Evolutionary conservation across 2,888 invertebrate genomes (phyloP).

Genomic region (Seira musarum): DNA sequence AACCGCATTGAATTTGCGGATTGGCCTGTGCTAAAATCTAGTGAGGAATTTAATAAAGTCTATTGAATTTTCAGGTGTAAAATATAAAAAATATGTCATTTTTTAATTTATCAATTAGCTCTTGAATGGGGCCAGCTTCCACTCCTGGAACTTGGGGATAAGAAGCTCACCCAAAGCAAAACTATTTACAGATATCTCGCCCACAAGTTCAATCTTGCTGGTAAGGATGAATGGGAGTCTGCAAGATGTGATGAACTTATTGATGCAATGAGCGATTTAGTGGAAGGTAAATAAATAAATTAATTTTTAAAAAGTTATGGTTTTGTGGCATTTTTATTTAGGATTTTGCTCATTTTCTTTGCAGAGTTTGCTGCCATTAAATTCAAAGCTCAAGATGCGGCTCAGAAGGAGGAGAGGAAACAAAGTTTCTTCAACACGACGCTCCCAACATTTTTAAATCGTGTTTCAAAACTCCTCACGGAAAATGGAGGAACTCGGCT

Average conservation of each 20-base stretch:
- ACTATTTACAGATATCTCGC: slow-evolving; percentile 70
- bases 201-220: slow-evolving; percentile 65
- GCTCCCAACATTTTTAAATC: slow-evolving; percentile 41
- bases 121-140: slow-evolving; percentile 69
- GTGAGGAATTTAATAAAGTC: too few species aligned
- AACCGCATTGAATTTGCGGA: slow-evolving; percentile 47
- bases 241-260: slow-evolving; percentile 60
- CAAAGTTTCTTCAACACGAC: slow-evolving; percentile 22
- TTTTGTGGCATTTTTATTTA: too few species aligned
- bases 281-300: slow-evolving; percentile 42
- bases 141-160: slow-evolving; percentile 68
- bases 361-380: slow-evolving; percentile 17
- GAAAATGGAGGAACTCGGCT: slow-evolving; percentile 52
- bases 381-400: slow-evolving; percentile 40
- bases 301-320: too few species aligned
- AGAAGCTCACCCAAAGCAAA: slow-evolving; percentile 68
- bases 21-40: slow-evolving; percentile 56
- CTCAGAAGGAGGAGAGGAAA: slow-evolving; percentile 39
- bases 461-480: slow-evolving; percentile 42
- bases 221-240: slow-evolving; percentile 65
- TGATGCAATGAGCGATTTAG: slow-evolving; percentile 55
- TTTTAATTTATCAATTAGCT: slow-evolving; percentile 61
- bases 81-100: too few species aligned
- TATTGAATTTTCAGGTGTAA: too few species aligned
- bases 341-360: neutral